Evolutionary conservation across 2,113 vertebrate species (phyloP).

Genomic region (Leptobrachium leishanense): DNA sequence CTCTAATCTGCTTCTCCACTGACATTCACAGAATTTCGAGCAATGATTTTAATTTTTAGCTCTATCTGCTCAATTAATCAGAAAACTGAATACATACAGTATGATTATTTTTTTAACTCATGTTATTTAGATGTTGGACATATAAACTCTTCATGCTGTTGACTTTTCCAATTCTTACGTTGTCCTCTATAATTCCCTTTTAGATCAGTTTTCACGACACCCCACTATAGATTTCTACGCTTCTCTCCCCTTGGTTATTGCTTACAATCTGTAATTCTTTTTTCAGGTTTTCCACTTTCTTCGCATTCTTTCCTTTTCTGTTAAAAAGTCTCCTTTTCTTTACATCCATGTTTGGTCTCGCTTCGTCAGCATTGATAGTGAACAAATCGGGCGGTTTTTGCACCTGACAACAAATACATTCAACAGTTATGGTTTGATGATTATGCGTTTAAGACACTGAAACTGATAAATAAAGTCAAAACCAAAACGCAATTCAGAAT

Average conservation of each 20-base stretch:
- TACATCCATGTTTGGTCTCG: conserved; percentile 49
- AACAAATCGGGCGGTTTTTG: conserved; percentile 66
- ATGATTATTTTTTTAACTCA: too few relatives aligned
- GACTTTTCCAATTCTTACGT: not conserved
- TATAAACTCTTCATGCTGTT: too few relatives aligned
- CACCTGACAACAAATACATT: not conserved
- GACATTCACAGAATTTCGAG: too few relatives aligned
- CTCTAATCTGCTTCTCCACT: too few relatives aligned
- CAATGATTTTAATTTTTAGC: too few relatives aligned
- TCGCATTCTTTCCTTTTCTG: conserved; percentile 48
- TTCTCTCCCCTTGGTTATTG: conserved; percentile 25
- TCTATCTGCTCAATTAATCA: too few relatives aligned
- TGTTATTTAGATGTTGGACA: too few relatives aligned
- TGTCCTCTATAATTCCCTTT: not conserved
- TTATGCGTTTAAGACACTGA: too few relatives aligned
- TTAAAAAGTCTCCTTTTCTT: conserved; percentile 44
- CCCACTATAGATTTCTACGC: not conserved
- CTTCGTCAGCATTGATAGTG: conserved; percentile 55
- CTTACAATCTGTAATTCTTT: conserved; percentile 72
- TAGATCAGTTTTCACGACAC: not conserved
- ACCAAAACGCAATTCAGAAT: too few relatives aligned
- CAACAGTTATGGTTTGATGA: too few relatives aligned
- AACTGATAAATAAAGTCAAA: too few relatives aligned
- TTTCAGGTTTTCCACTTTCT: conserved; percentile 58
- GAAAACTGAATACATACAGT: too few relatives aligned